A percentile compares a stretch with the other conserved stretches of the same genome.
Evolutionary conservation across 2,888 invertebrate genomes (phyloP).

Genomic region (Noctua comes): DNA sequence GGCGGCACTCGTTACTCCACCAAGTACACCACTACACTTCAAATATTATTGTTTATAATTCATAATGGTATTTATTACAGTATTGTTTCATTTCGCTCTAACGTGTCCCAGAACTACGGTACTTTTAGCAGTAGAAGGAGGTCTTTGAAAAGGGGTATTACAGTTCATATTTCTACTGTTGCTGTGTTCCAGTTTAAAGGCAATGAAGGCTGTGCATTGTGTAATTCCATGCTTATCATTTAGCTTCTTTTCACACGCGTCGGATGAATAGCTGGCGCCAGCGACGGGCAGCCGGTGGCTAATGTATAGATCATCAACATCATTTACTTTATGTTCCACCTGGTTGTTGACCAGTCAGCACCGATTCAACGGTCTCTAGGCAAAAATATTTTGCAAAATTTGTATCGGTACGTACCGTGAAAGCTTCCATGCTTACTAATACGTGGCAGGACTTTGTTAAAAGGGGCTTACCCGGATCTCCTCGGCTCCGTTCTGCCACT

Average conservation of each 20-base stretch:
- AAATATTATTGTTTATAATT: constrained; percentile 51
- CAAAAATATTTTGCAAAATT: neutral
- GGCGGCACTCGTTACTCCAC: constrained; percentile 33
- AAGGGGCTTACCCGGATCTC: constrained; percentile 21
- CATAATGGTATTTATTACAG: constrained; percentile 43
- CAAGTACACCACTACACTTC: constrained; percentile 33
- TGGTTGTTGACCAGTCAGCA: neutral
- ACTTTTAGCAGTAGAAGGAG: constrained; percentile 13
- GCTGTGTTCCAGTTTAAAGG: constrained; percentile 3
- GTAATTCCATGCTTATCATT: constrained; percentile 5
- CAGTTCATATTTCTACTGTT: constrained; percentile 10
- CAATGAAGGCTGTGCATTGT: neutral
- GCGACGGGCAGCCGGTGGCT: neutral
- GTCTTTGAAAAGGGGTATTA: constrained; percentile 30
- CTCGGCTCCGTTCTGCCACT: constrained; percentile 1
- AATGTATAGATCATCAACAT: neutral
- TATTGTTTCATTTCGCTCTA: constrained; percentile 50
- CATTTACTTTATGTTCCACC: neutral
- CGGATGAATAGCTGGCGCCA: neutral
- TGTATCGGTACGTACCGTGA: neutral
- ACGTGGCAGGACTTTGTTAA: neutral
- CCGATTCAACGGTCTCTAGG: neutral
- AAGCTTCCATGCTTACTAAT: neutral
- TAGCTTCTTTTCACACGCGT: neutral
- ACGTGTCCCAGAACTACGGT: constrained; percentile 27